These are phyloP conservation scores for Micrasema longulum DNA, from an alignment of 1,140 invertebrate species.

Conservation along the genomic window DNA sequence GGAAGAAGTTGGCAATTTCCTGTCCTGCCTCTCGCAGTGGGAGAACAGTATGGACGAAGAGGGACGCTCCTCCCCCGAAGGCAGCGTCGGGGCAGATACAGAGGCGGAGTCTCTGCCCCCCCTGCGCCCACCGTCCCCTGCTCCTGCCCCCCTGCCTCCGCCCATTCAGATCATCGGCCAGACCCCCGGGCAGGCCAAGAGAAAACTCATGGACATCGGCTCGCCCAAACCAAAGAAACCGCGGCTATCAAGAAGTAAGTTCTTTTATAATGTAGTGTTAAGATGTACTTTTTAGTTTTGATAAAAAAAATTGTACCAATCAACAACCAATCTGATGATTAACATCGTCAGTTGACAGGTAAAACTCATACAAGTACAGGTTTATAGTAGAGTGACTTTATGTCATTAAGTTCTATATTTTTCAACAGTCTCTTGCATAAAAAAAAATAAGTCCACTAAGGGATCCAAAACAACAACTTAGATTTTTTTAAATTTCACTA, in stretches of 20 bases:
- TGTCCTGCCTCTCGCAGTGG: constrained; percentile 46
- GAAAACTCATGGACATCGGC: constrained; percentile 28
- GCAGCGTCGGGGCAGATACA: constrained; percentile 30
- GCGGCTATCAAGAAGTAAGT: constrained; percentile 4
- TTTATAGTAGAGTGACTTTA: no score
- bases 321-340: no score
- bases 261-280: no score
- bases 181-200: constrained; percentile 17
- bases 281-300: no score
- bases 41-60: constrained; percentile 26
- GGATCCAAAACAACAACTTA: no score
- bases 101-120: constrained; percentile 21
- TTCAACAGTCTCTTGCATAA: no score
- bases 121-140: neutral
- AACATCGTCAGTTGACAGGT: no score
- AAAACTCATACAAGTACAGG: no score
- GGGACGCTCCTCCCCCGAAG: constrained; percentile 48
- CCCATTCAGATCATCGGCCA: neutral
- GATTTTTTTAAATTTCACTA: no score
- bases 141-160: neutral
- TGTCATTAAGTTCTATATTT: no score
- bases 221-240: constrained; percentile 23
- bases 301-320: no score
- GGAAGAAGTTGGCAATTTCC: constrained; percentile 51
- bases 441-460: no score